Percentiles rank a stretch among this genome's conserved stretches.
These are phyloP conservation scores for Chloropsis hardwickii DNA, from an alignment of 2,113 vertebrate genomes.

Conservation along the genomic window DNA sequence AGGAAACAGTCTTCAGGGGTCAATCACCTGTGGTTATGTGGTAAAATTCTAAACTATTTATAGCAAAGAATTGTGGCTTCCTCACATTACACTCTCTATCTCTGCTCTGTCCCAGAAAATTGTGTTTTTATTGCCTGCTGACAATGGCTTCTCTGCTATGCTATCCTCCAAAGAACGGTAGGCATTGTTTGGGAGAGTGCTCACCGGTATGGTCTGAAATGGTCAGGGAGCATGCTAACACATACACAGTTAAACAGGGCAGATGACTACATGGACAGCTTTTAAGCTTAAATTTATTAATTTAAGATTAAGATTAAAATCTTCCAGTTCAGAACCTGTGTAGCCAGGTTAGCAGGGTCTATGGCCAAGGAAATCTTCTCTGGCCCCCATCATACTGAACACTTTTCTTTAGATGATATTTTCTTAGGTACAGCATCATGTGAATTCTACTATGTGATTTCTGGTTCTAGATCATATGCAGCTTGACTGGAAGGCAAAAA, in stretches of 20 bases:
- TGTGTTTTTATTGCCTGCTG: not conserved
- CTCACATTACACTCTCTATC: not conserved
- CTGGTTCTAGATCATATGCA: not conserved
- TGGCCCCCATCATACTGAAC: not conserved
- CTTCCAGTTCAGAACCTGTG: not conserved
- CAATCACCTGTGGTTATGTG: not conserved
- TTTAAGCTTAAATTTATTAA: not conserved
- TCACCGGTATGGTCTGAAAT: not conserved
- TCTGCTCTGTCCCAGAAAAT: not conserved
- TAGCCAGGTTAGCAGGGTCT: not conserved
- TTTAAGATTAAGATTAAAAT: too few species aligned
- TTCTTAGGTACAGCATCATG: not conserved
- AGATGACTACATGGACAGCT: not conserved
- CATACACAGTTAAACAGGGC: not conserved
- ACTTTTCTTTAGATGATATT: not conserved
- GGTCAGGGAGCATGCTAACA: not conserved
- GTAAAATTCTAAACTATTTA: not conserved
- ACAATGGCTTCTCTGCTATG: not conserved
- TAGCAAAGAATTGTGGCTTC: not conserved
- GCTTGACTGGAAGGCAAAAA: not conserved
- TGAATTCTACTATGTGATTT: not conserved
- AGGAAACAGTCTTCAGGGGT: not conserved
- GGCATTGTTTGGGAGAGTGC: not conserved
- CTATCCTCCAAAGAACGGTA: not conserved
- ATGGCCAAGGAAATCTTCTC: not conserved